These are phyloP conservation scores for Amazona vittata DNA, from an alignment of 2,113 vertebrate genomes.

Conservation along the genomic window DNA sequence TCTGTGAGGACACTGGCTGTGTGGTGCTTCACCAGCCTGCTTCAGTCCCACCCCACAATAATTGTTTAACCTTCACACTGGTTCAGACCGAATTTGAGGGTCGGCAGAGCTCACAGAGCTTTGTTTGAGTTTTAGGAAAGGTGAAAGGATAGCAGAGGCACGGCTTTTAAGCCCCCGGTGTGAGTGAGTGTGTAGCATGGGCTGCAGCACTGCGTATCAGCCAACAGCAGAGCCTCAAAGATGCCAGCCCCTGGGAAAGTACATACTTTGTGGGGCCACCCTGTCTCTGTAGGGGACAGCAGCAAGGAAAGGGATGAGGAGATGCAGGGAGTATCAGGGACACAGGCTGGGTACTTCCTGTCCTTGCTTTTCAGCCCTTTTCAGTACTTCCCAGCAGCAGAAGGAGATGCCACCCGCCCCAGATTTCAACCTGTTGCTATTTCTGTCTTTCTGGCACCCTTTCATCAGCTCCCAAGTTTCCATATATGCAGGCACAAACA, in stretches of 20 bases:
- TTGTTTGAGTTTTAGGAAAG: not conserved
- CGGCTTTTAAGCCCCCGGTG: not conserved
- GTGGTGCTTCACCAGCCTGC: not conserved
- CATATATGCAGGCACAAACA: not conserved
- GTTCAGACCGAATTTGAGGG: not conserved
- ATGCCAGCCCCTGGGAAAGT: not conserved
- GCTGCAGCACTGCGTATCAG: not conserved
- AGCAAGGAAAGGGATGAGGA: not conserved
- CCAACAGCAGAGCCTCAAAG: fast-evolving
- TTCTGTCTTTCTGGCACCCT: not conserved
- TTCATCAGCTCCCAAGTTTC: not conserved
- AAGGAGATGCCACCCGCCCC: not conserved
- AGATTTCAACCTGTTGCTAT: not conserved
- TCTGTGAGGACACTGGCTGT: not conserved
- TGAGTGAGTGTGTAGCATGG: fast-evolving
- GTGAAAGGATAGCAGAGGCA: not conserved
- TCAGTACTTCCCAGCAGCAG: not conserved
- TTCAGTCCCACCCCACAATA: not conserved
- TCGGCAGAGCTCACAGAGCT: not conserved
- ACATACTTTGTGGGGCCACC: too few species aligned
- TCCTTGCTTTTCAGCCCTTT: not conserved
- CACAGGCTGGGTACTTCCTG: fast-evolving
- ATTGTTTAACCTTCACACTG: not conserved
- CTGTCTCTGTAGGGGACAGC: not conserved
- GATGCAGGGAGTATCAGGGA: fast-evolving